Base-by-base conservation (phyloP, 2,797 vertebrate species). In the Gorsachius magnificus region DNA sequence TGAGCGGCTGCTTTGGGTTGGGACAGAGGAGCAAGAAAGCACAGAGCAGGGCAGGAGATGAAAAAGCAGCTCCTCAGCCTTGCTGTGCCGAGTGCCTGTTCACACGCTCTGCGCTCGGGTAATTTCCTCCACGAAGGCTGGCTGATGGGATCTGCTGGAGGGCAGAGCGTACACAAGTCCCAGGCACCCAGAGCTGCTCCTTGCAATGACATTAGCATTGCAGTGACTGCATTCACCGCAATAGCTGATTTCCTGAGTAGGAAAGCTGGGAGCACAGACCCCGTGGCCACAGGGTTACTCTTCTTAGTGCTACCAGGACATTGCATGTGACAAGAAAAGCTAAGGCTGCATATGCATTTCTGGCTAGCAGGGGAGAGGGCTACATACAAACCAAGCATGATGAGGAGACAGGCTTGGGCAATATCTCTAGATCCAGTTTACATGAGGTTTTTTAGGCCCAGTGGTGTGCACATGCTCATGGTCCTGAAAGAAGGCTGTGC, bases 71-170 rank as follows among this genome's bases (percentile, higher is more conserved):
- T 91, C 45, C 79, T 61, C 69, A 16, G 51, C 53, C 50, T 28
- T 33, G 69, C 77, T 50, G 61, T 1, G 1, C 45, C 0, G 3
- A 88, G 38, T 3, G 45, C 33, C 58, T 2, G 0, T 71, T 70
- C 77, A 61, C 50, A 29, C 0, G 8, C 65, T 17, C 69, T 53
- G 79, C 0, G 4, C 77, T 56, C 0, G 3, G 48, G 54, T 18
- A 11, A 54, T 33, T 51, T 72, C 70, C 80, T n/a, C 66, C 0
- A 4, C 1, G 8, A 43, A 79, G 51, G 68, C 56, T 50, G 28
- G n/a, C 48, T 83, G 84, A 46, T 71, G 76, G 31, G 33, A 77
- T 74, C 87, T 75, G 71, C 83, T 35, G 29, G 33, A 87, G 63
- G 74, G 51, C 76, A 91, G 71, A 71, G 60, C 5, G 4, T 10